A percentile compares a stretch with the other conserved stretches of the same genome.
Conservation (phyloP, 2,888 invertebrate genomes). For the Pristionchus maxplancki region DNA sequence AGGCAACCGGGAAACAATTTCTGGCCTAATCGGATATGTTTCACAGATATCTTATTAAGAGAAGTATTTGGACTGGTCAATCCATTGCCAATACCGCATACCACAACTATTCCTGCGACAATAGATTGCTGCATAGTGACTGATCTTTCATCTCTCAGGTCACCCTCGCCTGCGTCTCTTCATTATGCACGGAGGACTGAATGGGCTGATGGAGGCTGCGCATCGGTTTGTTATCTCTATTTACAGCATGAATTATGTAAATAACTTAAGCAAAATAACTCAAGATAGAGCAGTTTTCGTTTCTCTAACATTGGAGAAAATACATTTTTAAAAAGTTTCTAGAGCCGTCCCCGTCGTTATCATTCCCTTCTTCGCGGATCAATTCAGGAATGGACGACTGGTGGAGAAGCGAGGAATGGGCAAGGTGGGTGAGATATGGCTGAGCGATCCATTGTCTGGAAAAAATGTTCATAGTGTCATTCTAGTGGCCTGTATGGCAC, state of each 20-base stretch:
- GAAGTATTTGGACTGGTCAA: no score
- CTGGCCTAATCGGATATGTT: neutral
- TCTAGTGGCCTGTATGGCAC: no score
- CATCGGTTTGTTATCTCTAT: conserved; percentile 55
- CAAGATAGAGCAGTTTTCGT: no score
- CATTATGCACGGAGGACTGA: conserved; percentile 75
- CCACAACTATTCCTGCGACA: no score
- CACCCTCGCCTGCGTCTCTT: conserved; percentile 72
- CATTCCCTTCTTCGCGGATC: conserved; percentile 75
- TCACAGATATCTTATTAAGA: neutral
- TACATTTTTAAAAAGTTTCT: neutral
- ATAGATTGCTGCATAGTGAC: no score
- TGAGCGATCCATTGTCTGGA: no score
- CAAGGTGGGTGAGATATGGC: conserved; percentile 58
- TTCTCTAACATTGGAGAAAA: neutral
- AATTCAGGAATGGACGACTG: conserved; percentile 72
- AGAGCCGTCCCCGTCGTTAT: conserved; percentile 71
- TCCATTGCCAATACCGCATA: no score
- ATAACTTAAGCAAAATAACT: no score
- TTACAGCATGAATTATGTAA: neutral
- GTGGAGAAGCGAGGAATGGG: conserved; percentile 72
- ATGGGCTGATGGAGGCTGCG: conserved; percentile 72
- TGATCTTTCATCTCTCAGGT: conserved; percentile 52
- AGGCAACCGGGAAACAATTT: no score
- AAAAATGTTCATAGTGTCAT: no score